A percentile compares a stretch with the other conserved stretches of the same genome.
These are phyloP conservation scores for Bradypus variegatus DNA, from an alignment of 2,797 vertebrate species.

Conservation along the genomic window DNA sequence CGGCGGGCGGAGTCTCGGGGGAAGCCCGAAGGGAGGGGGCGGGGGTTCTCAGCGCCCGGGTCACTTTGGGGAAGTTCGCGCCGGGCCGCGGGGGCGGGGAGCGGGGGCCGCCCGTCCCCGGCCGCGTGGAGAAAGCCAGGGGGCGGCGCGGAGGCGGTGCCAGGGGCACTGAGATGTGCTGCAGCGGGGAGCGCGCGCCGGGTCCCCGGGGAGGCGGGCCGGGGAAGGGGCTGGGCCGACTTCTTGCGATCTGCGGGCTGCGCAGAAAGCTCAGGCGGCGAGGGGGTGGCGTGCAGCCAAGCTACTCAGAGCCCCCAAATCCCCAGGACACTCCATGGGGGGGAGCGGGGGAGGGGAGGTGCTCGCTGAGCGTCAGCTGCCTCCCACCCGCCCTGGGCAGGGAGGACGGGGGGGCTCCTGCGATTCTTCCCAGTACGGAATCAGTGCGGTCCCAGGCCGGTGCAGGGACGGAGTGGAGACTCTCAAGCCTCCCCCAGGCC, in stretches of 20 bases:
- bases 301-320: not conserved
- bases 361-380: not conserved
- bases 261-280: not conserved
- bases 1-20: constrained; percentile 49
- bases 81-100: not conserved
- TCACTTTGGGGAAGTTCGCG: constrained; percentile 51
- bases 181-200: constrained; percentile 56
- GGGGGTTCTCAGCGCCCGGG: not conserved
- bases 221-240: constrained; percentile 35
- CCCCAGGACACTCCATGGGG: not conserved
- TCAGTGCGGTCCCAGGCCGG: not conserved
- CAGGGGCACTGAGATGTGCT: constrained; percentile 60
- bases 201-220: constrained; percentile 38
- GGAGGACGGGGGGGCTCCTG: not conserved
- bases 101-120: not conserved
- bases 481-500: constrained; percentile 2
- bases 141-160: constrained; percentile 36
- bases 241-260: not conserved
- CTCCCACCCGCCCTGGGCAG: not conserved
- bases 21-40: constrained; percentile 47
- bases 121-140: not conserved
- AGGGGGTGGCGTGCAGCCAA: not conserved
- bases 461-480: fast-evolving
- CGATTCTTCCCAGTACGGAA: constrained; percentile 37
- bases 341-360: not conserved